These are phyloP conservation scores for Syngnathus scovelli DNA, from an alignment of 2,113 vertebrate species.

Conservation along the genomic window DNA sequence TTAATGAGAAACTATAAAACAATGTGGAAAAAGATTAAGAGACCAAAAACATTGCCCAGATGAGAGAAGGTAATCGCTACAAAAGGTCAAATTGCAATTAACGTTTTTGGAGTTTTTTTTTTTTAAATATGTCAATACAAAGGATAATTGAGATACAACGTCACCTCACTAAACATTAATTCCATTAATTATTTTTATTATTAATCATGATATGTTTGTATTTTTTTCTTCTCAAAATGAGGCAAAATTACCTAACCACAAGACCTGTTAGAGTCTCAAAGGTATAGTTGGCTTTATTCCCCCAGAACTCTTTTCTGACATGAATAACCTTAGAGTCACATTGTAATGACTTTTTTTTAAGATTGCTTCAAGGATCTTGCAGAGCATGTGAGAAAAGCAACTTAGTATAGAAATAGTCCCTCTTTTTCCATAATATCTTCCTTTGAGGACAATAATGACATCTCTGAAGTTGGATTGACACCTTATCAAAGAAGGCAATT, in stretches of 20 bases:
- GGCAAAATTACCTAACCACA: not conserved
- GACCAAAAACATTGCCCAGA: not conserved
- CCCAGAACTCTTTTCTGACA: slow-evolving; percentile 5
- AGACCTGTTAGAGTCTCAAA: not conserved
- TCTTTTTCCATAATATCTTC: slow-evolving; percentile 11
- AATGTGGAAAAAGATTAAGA: not conserved
- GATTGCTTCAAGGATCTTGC: slow-evolving; percentile 29
- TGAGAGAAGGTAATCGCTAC: not conserved
- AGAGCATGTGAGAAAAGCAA: slow-evolving; percentile 13
- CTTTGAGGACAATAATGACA: slow-evolving; percentile 18
- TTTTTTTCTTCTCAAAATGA: too few species aligned
- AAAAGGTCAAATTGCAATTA: not conserved
- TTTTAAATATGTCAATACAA: not conserved
- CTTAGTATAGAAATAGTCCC: slow-evolving; percentile 10
- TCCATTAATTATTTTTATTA: not conserved
- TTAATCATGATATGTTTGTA: not conserved
- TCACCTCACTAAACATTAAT: not conserved
- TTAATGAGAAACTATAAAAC: not conserved
- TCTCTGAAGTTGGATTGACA: slow-evolving; percentile 11
- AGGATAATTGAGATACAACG: not conserved
- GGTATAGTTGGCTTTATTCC: not conserved
- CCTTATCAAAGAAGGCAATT: slow-evolving; percentile 13
- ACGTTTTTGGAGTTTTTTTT: not conserved
- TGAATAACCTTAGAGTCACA: slow-evolving; percentile 16
- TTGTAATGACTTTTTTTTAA: slow-evolving; percentile 22